Percentiles rank a stretch among this genome's conserved stretches.
These are phyloP conservation scores for Sylvia borin DNA, from an alignment of 2,797 vertebrate genomes.

Conservation along the genomic window DNA sequence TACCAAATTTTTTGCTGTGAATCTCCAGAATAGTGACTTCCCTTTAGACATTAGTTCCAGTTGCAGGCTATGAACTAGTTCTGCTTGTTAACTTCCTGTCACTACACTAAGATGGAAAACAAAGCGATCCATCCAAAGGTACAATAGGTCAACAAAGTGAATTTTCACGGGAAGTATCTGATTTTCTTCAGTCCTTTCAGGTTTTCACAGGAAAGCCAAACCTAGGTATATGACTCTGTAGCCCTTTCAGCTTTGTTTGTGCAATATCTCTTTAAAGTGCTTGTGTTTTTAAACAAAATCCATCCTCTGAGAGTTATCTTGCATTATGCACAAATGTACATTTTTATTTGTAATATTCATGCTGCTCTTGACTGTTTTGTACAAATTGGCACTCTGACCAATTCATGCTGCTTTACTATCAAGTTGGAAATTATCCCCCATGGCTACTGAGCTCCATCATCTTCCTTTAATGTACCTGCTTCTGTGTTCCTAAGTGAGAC, in stretches of 20 bases:
- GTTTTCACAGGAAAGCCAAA: background rate
- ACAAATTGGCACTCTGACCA: background rate
- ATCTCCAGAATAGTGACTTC: background rate
- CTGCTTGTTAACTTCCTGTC: background rate
- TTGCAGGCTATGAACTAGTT: background rate
- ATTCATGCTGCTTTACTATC: background rate
- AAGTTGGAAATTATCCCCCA: background rate
- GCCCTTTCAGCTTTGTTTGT: background rate
- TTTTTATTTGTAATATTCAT: background rate
- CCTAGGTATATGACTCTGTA: background rate
- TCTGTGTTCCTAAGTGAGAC: slow-evolving; percentile 84
- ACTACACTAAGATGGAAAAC: background rate
- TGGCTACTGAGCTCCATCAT: background rate
- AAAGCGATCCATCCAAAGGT: background rate
- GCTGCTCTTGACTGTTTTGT: background rate
- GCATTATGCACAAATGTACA: background rate
- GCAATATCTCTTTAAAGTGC: background rate
- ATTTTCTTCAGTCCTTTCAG: background rate
- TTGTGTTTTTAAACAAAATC: background rate
- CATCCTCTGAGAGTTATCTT: background rate
- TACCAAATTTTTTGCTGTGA: background rate
- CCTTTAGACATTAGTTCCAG: background rate
- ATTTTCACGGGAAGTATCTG: background rate
- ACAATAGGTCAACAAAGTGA: background rate
- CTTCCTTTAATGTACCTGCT: background rate